Base-by-base conservation (phyloP, 2,888 invertebrate species). In the Drosophila mimetica region DNA sequence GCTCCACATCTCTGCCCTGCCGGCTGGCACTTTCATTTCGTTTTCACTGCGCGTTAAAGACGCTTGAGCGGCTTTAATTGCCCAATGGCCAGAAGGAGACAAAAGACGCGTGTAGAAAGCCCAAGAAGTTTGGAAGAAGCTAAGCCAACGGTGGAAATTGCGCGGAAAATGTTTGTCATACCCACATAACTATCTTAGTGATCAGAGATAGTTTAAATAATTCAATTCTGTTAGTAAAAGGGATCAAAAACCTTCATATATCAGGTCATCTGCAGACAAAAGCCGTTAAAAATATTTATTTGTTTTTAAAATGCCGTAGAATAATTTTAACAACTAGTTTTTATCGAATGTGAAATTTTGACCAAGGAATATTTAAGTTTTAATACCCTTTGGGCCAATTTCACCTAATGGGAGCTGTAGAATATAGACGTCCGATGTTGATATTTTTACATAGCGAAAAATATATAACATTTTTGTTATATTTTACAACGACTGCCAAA, bases 1-100 rank as follows among this genome's bases (percentile, higher is more conserved):
- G 20, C 57, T 52, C 30, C 57, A 39, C 53, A 30, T 75, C 79
- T 50, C 48, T 46, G 71, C 60, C 71, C 46, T 48, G 36, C 47
- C 47, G 60, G 76, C 69, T 30, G 74, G 70, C 87, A 84, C 84
- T 84, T 84, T 84, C 84, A 84, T 84, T 84, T 84, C 71, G 82
- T 78, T 84, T 84, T 84, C 84, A 84, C 84, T 84, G 85, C 76
- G 70, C 87, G 86, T 86, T 84, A 77, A 86, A 79, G 79, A 79
- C 85, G 78, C 74, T 85, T 75, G 82, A 78, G 76, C 75, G 71
- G 82, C 77, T 85, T 84, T 84, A 84, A 84, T 84, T 84, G 85
- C 76, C 70, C 64, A 76, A 79, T 47, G 58, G 53, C 58, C 42
- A 69, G 75, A 71, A 73, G 52, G 11, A 37, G 50, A 20, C 51